Evolutionary conservation across 2,797 vertebrate species (phyloP).

Genomic region (Myotis myotis): DNA sequence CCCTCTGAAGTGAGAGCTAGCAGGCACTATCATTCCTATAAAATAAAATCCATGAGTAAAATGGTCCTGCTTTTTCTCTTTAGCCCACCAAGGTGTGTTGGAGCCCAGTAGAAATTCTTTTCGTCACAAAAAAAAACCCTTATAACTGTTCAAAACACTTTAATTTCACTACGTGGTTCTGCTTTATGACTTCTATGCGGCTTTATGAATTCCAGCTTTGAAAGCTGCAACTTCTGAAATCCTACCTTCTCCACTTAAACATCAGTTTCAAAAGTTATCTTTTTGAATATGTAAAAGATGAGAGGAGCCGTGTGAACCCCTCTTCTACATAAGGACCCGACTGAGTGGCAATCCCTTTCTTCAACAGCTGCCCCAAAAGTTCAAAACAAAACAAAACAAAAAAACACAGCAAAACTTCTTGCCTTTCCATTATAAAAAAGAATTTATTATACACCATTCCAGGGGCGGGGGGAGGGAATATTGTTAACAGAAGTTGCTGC

Average conservation of each 20-base stretch:
- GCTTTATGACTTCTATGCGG: background rate
- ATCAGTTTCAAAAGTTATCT: slow-evolving; percentile 59
- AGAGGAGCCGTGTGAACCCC: slow-evolving; percentile 50
- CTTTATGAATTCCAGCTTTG: slow-evolving; percentile 49
- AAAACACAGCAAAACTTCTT: background rate
- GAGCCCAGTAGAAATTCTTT: slow-evolving; percentile 11
- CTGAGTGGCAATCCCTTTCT: background rate
- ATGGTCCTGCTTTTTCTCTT: slow-evolving; percentile 8
- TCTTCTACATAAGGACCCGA: slow-evolving; percentile 19
- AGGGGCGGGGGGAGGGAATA: background rate
- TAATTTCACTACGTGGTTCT: background rate
- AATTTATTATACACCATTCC: background rate
- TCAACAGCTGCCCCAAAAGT: background rate
- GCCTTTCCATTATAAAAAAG: slow-evolving; percentile 27
- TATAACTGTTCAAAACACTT: slow-evolving; percentile 22
- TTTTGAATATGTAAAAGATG: slow-evolving; percentile 63
- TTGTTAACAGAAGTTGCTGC: background rate
- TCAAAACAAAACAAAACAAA: background rate
- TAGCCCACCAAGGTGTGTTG: background rate
- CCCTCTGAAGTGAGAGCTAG: slow-evolving; percentile 25
- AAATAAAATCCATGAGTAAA: slow-evolving; percentile 11
- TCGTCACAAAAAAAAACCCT: slow-evolving; percentile 13
- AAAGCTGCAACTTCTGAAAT: slow-evolving; percentile 53
- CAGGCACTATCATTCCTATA: background rate
- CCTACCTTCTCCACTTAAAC: slow-evolving; percentile 55